Conservation (phyloP, 64 coral and sea anemone genomes). For the Porites australiensis region DNA sequence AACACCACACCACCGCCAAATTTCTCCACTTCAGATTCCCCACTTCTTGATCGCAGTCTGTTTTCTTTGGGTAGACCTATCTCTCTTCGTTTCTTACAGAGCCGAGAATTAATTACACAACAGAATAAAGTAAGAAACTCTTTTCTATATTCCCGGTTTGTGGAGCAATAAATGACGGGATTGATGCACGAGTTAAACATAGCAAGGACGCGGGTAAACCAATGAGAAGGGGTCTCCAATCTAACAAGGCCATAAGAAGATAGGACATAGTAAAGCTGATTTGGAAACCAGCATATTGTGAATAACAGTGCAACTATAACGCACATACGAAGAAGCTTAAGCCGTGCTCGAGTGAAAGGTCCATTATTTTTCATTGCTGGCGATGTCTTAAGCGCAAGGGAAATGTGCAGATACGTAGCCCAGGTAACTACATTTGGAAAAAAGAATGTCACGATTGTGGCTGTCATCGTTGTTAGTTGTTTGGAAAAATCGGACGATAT, state of each 20-base stretch:
- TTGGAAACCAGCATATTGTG: constrained; percentile 80
- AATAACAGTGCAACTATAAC: constrained; percentile 65
- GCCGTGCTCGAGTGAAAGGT: constrained; percentile 18
- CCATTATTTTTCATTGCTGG: constrained; percentile 14
- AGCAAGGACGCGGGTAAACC: constrained; percentile 69
- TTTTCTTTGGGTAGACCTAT: not conserved
- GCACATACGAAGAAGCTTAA: constrained; percentile 61
- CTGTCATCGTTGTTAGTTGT: constrained; percentile 3
- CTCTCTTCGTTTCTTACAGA: not conserved
- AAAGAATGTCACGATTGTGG: constrained; percentile 71
- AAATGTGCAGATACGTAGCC: constrained; percentile 65
- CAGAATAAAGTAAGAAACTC: constrained; percentile 15
- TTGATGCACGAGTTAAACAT: constrained; percentile 76
- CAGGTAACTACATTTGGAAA: constrained; percentile 65
- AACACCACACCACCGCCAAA: not conserved
- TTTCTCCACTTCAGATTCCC: not conserved
- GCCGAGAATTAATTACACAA: not conserved
- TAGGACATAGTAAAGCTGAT: constrained; percentile 67
- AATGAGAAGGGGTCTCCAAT: constrained; percentile 57
- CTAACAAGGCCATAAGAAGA: constrained; percentile 48
- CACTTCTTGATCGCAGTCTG: not conserved
- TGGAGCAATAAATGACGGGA: constrained; percentile 70
- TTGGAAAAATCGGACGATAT: not conserved
- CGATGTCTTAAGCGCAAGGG: constrained; percentile 29
- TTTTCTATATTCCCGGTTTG: constrained; percentile 52